These are phyloP conservation scores for Nowickia ferox DNA, from an alignment of 2,888 invertebrate genomes.

Conservation along the genomic window DNA sequence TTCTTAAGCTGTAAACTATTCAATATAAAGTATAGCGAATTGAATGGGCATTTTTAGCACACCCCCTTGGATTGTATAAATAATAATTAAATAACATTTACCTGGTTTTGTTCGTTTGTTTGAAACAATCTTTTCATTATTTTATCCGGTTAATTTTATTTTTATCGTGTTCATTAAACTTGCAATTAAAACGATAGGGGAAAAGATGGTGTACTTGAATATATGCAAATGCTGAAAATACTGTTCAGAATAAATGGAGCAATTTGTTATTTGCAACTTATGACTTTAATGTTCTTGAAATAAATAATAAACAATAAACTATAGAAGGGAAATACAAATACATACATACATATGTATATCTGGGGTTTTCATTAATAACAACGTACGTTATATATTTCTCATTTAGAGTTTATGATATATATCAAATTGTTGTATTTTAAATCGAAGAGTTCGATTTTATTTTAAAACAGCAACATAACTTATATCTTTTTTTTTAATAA, in stretches of 20 bases:
- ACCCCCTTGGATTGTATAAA: slow-evolving; percentile 3
- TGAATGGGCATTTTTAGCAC: background rate
- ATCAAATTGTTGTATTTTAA: no score
- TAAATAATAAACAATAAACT: background rate
- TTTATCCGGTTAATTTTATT: background rate
- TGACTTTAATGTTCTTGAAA: background rate
- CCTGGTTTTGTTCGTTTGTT: background rate
- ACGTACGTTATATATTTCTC: no score
- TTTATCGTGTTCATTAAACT: background rate
- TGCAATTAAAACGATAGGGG: slow-evolving; percentile 1
- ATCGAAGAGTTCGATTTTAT: no score
- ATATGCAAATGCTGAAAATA: slow-evolving; percentile 10
- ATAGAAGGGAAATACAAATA: no score
- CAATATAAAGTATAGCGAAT: no score
- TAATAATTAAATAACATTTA: slow-evolving; percentile 18
- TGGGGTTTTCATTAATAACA: no score
- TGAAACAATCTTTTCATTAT: background rate
- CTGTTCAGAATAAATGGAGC: slow-evolving; percentile 13
- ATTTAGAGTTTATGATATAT: no score
- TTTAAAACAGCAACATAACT: no score
- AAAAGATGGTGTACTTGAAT: slow-evolving; percentile 1
- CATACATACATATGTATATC: no score
- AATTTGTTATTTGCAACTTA: slow-evolving; percentile 6
- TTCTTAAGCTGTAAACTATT: no score
- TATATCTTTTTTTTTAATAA: no score